phyloP scores from a whole-genome alignment of 2,888 invertebrate species.

The Mythimna ferrago region DNA sequence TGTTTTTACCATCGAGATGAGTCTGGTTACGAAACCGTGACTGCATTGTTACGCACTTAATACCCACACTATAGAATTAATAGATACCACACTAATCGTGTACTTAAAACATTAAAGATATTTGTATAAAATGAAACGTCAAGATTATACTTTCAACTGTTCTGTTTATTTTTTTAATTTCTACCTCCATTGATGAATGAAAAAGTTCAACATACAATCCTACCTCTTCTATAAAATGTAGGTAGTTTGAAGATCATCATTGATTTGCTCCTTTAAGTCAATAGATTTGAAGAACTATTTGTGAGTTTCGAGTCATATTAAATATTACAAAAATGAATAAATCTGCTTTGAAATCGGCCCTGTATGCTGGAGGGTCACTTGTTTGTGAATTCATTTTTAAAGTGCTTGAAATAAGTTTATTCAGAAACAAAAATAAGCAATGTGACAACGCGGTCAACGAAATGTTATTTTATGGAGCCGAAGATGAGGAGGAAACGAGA shows the following conservation, averaged over 20 bases:
- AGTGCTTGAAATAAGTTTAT: conserved; percentile 31
- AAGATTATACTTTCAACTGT: conserved; percentile 74
- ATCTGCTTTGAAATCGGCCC: conserved; percentile 29
- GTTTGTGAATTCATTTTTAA: conserved; percentile 42
- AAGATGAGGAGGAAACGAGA: conserved; percentile 68
- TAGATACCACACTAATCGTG: conserved; percentile 40
- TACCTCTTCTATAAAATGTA: conserved; percentile 18
- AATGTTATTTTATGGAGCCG: conserved; percentile 78
- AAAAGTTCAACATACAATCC: background rate
- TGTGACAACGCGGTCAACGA: conserved; percentile 72
- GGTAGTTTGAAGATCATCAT: conserved; percentile 12
- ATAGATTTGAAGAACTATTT: background rate
- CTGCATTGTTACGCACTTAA: conserved; percentile 68
- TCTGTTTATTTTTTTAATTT: conserved; percentile 34
- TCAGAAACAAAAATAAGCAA: conserved; percentile 49
- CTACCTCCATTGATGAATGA: conserved; percentile 4
- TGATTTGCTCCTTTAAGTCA: background rate
- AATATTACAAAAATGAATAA: conserved; percentile 23
- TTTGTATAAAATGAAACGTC: conserved; percentile 71
- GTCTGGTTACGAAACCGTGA: conserved; percentile 66
- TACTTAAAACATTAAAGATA: conserved; percentile 72
- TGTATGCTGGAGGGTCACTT: conserved; percentile 36
- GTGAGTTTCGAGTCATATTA: background rate
- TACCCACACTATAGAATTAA: conserved; percentile 58
- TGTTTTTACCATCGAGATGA: conserved; percentile 45